Base-by-base conservation (phyloP, 2,797 vertebrate species). In the Heteromormyrus szaboi region DNA sequence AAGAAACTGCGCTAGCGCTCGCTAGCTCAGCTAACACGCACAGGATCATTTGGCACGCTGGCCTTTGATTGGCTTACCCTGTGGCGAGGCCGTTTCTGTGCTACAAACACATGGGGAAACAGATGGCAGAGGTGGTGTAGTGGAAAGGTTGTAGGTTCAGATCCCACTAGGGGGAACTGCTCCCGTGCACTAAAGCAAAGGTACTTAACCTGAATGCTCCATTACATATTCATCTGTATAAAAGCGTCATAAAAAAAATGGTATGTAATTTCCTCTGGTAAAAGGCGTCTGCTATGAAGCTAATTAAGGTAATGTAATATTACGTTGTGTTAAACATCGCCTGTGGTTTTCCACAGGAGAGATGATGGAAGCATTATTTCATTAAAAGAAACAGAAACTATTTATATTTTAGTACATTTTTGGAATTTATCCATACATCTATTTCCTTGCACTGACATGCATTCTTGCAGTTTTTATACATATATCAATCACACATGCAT, bases 141-240 rank as follows among this genome's bases (percentile, higher is more conserved):
- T 86, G 85, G 85, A 86, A 86, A 86, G 85, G 85, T 86, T 86
- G 53, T 53, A 86, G 85, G 85, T 86, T 86, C 85, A 86, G 29
- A 56, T 59, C 85, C 53, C 85, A 86, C 51, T 59, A 85, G 85
- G 85, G 84, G 84, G 85, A 86, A 56, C 85, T 62, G 85, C 53
- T 53, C 48, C 84, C 6, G 50, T 54, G 41, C 41, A 46, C 76
- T 51, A 85, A 86, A 59, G 51, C 53, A 41, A 85, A 86, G 85
- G 85, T 59, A 86, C 51, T 86, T 86, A 86, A 86, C 85, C 85
- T 56, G 53, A 59, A 59, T 86, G 51, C 51, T 59, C 37, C 85
- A 86, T 86, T 59, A 86, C 85, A 56, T 59, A 59, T 41, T 86
- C 54, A 59, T n/a, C 25, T 86, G 53, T 86, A 86, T 41, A 59